Base-by-base conservation (phyloP, 2,797 vertebrate species). In the Characodon lateralis region DNA sequence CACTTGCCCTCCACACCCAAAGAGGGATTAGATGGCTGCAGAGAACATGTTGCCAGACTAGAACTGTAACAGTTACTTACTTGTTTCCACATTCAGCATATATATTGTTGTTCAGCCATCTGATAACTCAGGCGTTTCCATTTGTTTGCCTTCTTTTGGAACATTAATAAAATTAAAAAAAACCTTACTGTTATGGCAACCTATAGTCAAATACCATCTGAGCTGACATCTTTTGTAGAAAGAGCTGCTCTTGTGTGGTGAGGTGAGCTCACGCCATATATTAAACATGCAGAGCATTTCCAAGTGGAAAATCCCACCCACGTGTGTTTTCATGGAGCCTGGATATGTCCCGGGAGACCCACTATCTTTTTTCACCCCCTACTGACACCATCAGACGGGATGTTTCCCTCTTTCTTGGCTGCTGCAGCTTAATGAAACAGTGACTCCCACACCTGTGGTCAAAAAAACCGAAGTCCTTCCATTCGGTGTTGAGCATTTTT, bases 281-380 rank as follows among this genome's bases (percentile, higher is more conserved):
- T 89, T 87, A 83, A 73, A 91, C 56, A 83, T 12, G 43, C 79
- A 68, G 75, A 79, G 81, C 43, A 78, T 87, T 87, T 89, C 55
- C 72, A 83, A 84, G 81, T 88, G 90, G 91, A 92, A 93, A 91
- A 86, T 92, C 90, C 91, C 91, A 91, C 92, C 89, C 88, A 86
- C 81, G 41, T 66, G 13, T 26, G 53, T 68, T 58, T 79, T 79
- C 82, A 82, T 5, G 65, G 77, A 87, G 83, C 65, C 76, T 39
- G 61, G 65, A 77, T 66, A 63, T 65, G 84, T 86, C 89, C 87
- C 85, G 31, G 61, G 84, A 81, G 86, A 88, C 80, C 74, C 78
- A 81, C 87, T 87, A 91, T 90, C 91, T 88, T 81, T 87, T 85
- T 79, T 69, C 72, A 85, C n/a, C 59, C 63, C 24, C 8, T 26